Evolutionary conservation across 2,113 vertebrate genomes (phyloP).

Genomic region (Agelaius tricolor): DNA sequence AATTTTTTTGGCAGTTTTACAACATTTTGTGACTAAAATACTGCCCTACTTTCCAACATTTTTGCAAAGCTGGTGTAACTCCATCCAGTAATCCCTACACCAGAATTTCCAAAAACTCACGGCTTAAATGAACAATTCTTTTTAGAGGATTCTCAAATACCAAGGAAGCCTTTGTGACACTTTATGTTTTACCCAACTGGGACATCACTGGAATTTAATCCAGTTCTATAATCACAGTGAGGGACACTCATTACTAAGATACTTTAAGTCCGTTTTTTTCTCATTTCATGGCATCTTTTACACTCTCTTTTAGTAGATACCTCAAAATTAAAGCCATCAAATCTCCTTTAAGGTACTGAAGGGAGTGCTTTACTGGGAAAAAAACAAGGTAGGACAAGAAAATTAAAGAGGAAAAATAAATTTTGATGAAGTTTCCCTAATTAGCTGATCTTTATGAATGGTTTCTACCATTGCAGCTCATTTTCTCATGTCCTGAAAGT

Average conservation of each 20-base stretch:
- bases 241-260: not conserved
- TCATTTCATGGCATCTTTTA: not conserved
- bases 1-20: not conserved
- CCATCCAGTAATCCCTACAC: not conserved
- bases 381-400: not conserved
- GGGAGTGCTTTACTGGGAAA: not conserved
- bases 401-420: not conserved
- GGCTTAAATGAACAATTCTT: not conserved
- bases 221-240: not conserved
- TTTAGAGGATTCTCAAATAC: not conserved
- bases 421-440: not conserved
- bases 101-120: not conserved
- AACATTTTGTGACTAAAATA: not conserved
- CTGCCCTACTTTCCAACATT: not conserved
- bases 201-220: not conserved
- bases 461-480: not conserved
- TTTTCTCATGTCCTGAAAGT: not conserved
- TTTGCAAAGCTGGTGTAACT: not conserved
- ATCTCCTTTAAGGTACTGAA: not conserved
- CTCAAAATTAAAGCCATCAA: not conserved
- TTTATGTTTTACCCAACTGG: not conserved
- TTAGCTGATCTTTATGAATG: not conserved
- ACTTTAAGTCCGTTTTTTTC: not conserved
- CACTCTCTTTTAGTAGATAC: not conserved
- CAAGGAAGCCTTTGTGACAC: not conserved